phyloP scores from a whole-genome alignment of 2,888 invertebrate species.

The Drosophila anomalipes region DNA sequence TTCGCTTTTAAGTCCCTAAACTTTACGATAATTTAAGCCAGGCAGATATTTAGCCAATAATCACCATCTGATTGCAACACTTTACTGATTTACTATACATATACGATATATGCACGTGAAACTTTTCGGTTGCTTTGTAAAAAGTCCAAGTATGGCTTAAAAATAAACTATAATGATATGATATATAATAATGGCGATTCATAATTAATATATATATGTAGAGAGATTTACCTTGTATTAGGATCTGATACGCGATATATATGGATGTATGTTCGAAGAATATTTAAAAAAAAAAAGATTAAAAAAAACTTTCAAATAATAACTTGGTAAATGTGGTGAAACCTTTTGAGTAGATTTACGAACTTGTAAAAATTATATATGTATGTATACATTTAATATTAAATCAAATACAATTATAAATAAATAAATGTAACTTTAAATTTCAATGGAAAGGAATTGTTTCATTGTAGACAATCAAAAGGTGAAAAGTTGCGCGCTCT shows the following conservation, averaged over 20 bases:
- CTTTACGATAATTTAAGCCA: conserved; percentile 62
- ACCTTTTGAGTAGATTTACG: conserved; percentile 76
- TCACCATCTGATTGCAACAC: conserved; percentile 27
- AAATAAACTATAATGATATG: conserved; percentile 18
- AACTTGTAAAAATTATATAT: conserved; percentile 77
- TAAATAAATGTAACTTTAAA: conserved; percentile 72
- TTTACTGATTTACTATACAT: conserved; percentile 21
- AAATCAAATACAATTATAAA: conserved; percentile 69
- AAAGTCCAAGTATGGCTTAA: conserved; percentile 25
- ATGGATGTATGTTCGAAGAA: conserved; percentile 35
- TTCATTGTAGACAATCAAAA: background rate
- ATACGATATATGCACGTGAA: conserved; percentile 17
- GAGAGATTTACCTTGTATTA: conserved; percentile 63
- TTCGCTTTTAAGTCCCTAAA: conserved; percentile 49
- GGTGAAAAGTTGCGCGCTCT: background rate
- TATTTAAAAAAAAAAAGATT: conserved; percentile 8
- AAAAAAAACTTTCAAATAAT: conserved; percentile 12
- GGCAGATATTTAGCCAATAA: conserved; percentile 43
- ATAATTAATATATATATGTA: conserved; percentile 18
- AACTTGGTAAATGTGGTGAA: conserved; percentile 66
- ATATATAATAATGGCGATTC: conserved; percentile 18
- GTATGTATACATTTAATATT: conserved; percentile 77
- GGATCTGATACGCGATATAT: conserved; percentile 39
- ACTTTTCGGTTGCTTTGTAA: conserved; percentile 51
- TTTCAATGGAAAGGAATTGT: conserved; percentile 22